Conservation (phyloP, 2,797 vertebrate species). For the Sarcophilus harrisii region DNA sequence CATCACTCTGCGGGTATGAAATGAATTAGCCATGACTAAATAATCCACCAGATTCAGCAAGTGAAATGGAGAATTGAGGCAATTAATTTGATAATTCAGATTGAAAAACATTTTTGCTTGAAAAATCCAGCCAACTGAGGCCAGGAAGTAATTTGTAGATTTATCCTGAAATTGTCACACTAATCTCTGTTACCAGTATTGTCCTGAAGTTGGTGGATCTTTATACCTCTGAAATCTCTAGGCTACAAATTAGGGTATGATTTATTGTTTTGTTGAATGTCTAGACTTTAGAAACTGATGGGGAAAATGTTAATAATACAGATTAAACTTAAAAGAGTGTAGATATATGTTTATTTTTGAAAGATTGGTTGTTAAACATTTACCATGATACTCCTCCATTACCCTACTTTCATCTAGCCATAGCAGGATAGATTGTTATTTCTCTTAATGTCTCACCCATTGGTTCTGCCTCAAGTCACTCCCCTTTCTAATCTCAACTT, state of each 20-base stretch:
- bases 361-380: not conserved
- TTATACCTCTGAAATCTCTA: not conserved
- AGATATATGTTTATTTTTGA: not conserved
- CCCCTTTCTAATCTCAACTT: not conserved
- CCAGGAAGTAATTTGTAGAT: not conserved
- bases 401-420: not conserved
- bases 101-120: not conserved
- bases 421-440: not conserved
- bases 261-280: not conserved
- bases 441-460: not conserved
- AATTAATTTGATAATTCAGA: not conserved
- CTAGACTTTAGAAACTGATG: not conserved
- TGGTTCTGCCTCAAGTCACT: not conserved
- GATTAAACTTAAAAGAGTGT: not conserved
- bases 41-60: constrained; percentile 4
- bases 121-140: not conserved
- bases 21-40: not conserved
- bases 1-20: not conserved
- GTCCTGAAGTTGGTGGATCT: not conserved
- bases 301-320: not conserved
- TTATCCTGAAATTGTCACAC: not conserved
- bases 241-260: not conserved
- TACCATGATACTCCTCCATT: not conserved
- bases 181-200: not conserved
- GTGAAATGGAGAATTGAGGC: not conserved